Conservation (phyloP, 2,888 invertebrate genomes). For the Ochropacha duplaris region DNA sequence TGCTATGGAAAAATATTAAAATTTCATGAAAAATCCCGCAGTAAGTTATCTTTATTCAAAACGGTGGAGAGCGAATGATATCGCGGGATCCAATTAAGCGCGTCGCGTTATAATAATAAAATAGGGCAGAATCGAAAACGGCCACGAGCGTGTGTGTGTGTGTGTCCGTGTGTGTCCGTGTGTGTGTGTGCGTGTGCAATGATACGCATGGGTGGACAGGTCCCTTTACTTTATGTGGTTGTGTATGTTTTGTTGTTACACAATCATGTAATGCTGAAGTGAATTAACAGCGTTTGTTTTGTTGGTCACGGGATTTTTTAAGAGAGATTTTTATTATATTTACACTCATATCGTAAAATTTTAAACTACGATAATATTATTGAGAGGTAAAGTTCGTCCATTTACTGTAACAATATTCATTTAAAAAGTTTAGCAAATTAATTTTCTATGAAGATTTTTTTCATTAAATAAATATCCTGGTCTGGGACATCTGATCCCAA, state of each 20-base stretch:
- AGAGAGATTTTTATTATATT: background rate
- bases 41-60: conserved; percentile 15
- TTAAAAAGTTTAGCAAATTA: too few relatives aligned
- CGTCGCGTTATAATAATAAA: conserved; percentile 29
- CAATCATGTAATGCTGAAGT: conserved; percentile 6
- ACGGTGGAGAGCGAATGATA: conserved; percentile 3
- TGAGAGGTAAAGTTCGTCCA: too few relatives aligned
- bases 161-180: background rate
- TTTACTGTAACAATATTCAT: too few relatives aligned
- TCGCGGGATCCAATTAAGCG: conserved; percentile 30
- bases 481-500: too few relatives aligned
- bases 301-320: background rate
- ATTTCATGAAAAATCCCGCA: conserved; percentile 8
- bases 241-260: background rate
- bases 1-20: conserved; percentile 17
- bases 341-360: too few relatives aligned
- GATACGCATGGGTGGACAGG: background rate
- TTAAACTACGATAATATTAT: too few relatives aligned
- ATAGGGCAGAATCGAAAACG: conserved; percentile 19
- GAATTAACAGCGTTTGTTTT: conserved; percentile 4
- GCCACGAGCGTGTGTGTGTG: background rate
- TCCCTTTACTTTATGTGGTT: background rate
- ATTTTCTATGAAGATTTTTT: too few relatives aligned
- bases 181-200: background rate
- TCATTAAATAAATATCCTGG: too few relatives aligned